Evolutionary conservation across 2,888 invertebrate species (phyloP).

Genomic region (Slavum lentiscoides): DNA sequence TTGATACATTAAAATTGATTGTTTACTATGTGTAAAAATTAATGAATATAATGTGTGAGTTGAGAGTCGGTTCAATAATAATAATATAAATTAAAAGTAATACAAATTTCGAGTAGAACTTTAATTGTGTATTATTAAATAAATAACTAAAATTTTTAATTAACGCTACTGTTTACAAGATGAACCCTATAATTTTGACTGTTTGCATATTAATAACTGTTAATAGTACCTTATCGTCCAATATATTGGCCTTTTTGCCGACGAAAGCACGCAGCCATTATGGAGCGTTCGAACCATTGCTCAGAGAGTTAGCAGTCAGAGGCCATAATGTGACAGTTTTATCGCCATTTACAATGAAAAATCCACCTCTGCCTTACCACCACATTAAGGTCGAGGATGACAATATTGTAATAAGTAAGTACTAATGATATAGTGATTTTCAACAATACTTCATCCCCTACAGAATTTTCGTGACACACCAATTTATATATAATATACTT

Average conservation of each 20-base stretch:
- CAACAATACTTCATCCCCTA: too few relatives aligned
- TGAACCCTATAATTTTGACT: background rate
- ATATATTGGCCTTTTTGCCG: conserved; percentile 39
- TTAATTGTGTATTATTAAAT: too few relatives aligned
- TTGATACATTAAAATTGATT: background rate
- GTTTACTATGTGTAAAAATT: background rate
- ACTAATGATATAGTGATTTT: background rate
- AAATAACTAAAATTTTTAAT: too few relatives aligned
- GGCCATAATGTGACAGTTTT: conserved; percentile 40
- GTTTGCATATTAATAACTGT: background rate
- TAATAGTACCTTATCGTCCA: background rate
- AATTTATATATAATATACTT: too few relatives aligned
- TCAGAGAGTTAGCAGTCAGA: conserved; percentile 18
- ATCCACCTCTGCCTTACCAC: conserved; percentile 32
- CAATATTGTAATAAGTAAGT: conserved; percentile 9
- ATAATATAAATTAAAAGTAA: background rate
- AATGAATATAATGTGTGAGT: background rate
- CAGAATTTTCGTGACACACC: too few relatives aligned
- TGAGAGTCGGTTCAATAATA: too few relatives aligned
- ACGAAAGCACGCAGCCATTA: conserved; percentile 39
- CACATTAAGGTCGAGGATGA: conserved; percentile 37
- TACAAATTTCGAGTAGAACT: background rate
- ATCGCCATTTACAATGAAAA: conserved; percentile 26
- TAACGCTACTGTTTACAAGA: too few relatives aligned
- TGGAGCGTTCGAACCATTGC: conserved; percentile 33